phyloP scores from a whole-genome alignment of 2,797 vertebrate species.

The Sebastes goodei region DNA sequence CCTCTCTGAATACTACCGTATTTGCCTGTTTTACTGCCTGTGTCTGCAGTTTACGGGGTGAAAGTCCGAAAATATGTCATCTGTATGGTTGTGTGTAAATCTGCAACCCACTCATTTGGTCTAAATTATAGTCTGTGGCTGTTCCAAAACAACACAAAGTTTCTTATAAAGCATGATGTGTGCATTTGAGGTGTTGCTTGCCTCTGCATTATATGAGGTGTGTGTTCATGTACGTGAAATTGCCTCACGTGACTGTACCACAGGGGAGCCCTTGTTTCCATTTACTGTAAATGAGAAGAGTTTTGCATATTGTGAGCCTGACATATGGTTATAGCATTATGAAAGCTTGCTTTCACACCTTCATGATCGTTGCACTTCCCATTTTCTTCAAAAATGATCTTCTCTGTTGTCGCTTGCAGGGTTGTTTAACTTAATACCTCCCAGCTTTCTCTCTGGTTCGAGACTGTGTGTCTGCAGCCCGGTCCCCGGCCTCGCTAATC shows the following conservation, averaged over 20 bases:
- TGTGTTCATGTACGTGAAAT: slow-evolving; percentile 16
- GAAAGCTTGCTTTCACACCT: slow-evolving; percentile 22
- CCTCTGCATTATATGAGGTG: slow-evolving; percentile 35
- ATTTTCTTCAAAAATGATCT: slow-evolving; percentile 16
- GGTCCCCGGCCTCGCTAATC: slow-evolving; percentile 40
- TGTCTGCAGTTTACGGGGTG: slow-evolving; percentile 76
- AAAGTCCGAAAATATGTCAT: slow-evolving; percentile 81
- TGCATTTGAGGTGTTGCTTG: slow-evolving; percentile 69
- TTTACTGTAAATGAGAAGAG: slow-evolving; percentile 59
- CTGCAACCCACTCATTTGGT: slow-evolving; percentile 76
- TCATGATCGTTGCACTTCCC: slow-evolving; percentile 6
- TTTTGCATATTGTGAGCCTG: slow-evolving; percentile 54
- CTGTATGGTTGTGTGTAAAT: slow-evolving; percentile 75
- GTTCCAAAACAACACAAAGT: slow-evolving; percentile 65
- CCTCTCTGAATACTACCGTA: slow-evolving; percentile 65
- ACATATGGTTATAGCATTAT: slow-evolving; percentile 19
- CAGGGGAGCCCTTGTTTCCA: slow-evolving; percentile 62
- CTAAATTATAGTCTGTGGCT: slow-evolving; percentile 77
- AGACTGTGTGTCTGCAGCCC: slow-evolving; percentile 21
- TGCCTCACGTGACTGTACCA: slow-evolving; percentile 35
- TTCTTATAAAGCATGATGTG: slow-evolving; percentile 69
- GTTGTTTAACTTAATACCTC: slow-evolving; percentile 1
- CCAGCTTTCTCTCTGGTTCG: background rate
- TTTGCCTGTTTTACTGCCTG: slow-evolving; percentile 72
- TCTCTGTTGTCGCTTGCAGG: background rate